Base-by-base conservation (phyloP, 2,888 invertebrate species). In the Cactoblastis cactorum region DNA sequence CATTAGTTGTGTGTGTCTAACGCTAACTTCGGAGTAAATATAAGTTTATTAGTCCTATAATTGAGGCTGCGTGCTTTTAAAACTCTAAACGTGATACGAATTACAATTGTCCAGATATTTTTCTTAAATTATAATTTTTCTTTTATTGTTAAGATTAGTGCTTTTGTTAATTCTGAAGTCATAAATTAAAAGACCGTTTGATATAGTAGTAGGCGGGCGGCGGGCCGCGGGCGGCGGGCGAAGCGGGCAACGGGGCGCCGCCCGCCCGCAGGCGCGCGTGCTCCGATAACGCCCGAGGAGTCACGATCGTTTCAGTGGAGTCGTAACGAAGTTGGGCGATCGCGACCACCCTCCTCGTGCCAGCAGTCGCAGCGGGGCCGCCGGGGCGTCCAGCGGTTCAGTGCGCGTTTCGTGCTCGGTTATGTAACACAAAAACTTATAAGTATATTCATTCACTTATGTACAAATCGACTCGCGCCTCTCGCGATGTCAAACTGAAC, bases 341-440 rank as follows among this genome's bases (percentile, higher is more conserved):
- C 79, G 77, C 82, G 67, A 76, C 81, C 83, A 75, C 82, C 87
- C 85, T 78, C 77, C 79, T 81, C 85, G 83, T 80, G 84, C 77
- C 79, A 77, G 77, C 87, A 89, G 89, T 89, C 86, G 84, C 83
- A 81, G 83, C 80, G 80, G 78, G 77, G 80, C 86, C 85, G 83
- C 82, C 82, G 65, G 83, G 86, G 83, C 83, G 88, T 82, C 81
- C 81, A 81, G 76, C 80, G 80, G 77, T 76, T 81, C 80, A 67
- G 71, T 74, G 79, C 74, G 72, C 73, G 69, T 71, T 72, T 71
- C 68, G 79, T 79, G 82, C 71, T 77, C 75, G 82, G 81, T 89
- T 89, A 89, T 89, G 82, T 89, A 89, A 89, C 83, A 82, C 72
- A 79, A 78, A 76, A 85, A 86, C 82, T 83, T 87, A 85, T 84